Conservation (phyloP, 2,888 invertebrate species). For the Cosmia trapezina region DNA sequence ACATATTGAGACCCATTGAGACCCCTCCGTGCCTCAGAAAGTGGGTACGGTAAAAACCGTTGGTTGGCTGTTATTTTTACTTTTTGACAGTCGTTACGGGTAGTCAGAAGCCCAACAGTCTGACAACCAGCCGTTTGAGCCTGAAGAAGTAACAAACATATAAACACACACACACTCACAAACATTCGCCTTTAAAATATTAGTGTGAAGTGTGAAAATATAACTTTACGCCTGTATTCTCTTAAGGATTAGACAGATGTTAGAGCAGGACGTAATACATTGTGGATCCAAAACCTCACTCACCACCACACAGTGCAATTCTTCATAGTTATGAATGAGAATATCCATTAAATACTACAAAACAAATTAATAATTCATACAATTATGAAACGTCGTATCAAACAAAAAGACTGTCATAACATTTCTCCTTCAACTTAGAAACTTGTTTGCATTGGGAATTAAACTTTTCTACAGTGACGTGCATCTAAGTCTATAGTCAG, state of each 20-base stretch:
- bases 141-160: no score
- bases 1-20: background rate
- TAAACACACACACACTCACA: no score
- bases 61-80: background rate
- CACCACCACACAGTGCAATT: no score
- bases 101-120: background rate
- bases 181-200: no score
- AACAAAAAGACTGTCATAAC: background rate
- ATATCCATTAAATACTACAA: background rate
- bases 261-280: no score
- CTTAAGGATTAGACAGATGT: no score
- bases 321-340: background rate
- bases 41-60: background rate
- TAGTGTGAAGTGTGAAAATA: no score
- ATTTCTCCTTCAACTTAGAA: conserved; percentile 4
- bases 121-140: background rate
- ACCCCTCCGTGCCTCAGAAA: background rate
- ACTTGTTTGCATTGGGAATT: conserved; percentile 7
- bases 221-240: no score
- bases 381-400: background rate
- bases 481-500: background rate
- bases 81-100: background rate
- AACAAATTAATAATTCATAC: background rate
- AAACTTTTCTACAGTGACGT: background rate
- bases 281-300: no score